Evolutionary conservation across 2,113 vertebrate genomes (phyloP), one percentile per base, ranked within the genome.

Genomic region (Acinonyx jubatus): DNA sequence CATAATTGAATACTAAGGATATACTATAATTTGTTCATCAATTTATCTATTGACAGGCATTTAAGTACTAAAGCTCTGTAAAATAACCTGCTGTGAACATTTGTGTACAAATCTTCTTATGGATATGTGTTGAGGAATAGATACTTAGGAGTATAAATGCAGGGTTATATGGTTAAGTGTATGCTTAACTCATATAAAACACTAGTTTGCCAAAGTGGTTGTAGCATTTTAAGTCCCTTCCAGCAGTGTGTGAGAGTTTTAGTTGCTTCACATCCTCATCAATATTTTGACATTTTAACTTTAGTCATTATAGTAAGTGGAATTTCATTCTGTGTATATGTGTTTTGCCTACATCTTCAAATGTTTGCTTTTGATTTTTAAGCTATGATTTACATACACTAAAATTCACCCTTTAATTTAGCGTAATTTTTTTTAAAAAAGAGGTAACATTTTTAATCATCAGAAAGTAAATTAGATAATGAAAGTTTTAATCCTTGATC

Each of bases 371-470:
- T n/a, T 86, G 3, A 52, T 69, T 71, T 52, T 69, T 87, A 10
- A 87, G 14, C 33, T 52, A 55, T 71, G 71, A 87, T 87, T 87
- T 87, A 27, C 9, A 71, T 52, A 71, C 9, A 36, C 14, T 71
- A 52, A 52, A 36, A 71, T 36, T 55, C 33, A 86, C 50, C 12
- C 5, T 87, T 87, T 89, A 76, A 23, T 45, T 61, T 63, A 57
- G 52, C 55, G 18, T 61, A 76, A 8, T 61, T 3, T 69, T 41
- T 41, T 79, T 73, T 14, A 4, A 36, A n/a, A 71, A 83, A 63
- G 91, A 97, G 97, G 96, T 96, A 97, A 80, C 63, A 5, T 95
- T 81, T 83, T 96, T 25, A 97, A 41, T 78, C 33, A 82, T 11
- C 15, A 93, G 97, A 98, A 96, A 96, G 78, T 55, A 14, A 76